Base-by-base conservation (phyloP, 37 sponge, comb jelly and placozoan species). In the Chondrilla cf. caribensis region DNA sequence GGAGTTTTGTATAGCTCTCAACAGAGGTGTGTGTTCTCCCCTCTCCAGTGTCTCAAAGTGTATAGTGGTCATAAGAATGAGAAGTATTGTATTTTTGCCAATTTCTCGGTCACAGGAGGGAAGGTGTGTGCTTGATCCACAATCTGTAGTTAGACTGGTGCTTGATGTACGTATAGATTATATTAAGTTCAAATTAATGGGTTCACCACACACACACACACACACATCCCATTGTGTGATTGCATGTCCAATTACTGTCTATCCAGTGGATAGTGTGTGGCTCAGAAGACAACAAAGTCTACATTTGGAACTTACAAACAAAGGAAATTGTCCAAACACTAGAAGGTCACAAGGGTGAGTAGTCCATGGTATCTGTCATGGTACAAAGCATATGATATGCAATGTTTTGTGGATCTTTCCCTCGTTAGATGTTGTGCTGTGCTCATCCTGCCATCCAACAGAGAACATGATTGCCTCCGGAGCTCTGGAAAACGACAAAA, bases 101-200 rank as follows among this genome's bases (percentile, higher is more conserved):
- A 95, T 82, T 97, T 97, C 82, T 93, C 94, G n/a, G 98, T 97
- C 25, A 97, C 98, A n/a, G 96, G 98, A 35, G 98, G 97, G 58
- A 96, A 96, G 94, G 89, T 84, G 37, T 4, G 86, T 38, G 51
- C 11, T 55, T 19, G 17, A n/a, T n/a, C n/a, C n/a, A n/a, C n/a
- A n/a, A n/a, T n/a, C n/a, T n/a, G n/a, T 55, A 21, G 15, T 21
- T 55, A 18, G 58, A 55, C 18, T 55, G 58, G 15, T 15, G 15
- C 18, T 15, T 55, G 18, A 18, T 21, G 18, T 15, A 15, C 18
- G 15, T 55, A 55, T 21, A 55, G 15, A 21, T 21, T 55, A 55
- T 21, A 21, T 15, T 55, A 55, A 21, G 58, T 15, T 18, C 15
- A 55, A 21, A 18, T 55, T 55, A 55, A 55, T 21, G 58, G 15